A percentile compares a stretch with the other conserved stretches of the same genome.
Conservation (phyloP, 92 coral and sea anemone genomes). For the Palythoa caribaeorum region DNA sequence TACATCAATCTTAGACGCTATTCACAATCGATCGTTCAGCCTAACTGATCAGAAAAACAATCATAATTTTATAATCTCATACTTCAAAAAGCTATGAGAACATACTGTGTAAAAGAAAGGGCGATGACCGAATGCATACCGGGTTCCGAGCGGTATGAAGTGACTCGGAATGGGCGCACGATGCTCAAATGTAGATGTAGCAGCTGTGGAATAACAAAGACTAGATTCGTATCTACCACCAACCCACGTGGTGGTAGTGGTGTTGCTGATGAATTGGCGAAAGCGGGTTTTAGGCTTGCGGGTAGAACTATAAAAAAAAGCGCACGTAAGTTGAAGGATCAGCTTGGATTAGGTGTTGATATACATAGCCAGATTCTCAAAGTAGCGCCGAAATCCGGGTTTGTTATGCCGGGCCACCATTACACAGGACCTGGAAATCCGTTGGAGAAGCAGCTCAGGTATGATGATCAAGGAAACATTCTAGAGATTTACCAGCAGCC, state of each 20-base stretch:
- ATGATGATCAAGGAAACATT: background rate
- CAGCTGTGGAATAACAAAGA: background rate
- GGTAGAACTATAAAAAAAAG: too few relatives aligned
- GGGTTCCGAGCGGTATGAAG: background rate
- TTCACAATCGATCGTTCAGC: background rate
- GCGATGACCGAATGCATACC: background rate
- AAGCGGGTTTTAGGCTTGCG: background rate
- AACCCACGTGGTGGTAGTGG: too few relatives aligned
- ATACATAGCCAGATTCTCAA: background rate
- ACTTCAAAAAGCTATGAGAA: background rate
- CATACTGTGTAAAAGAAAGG: background rate
- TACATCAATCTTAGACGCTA: background rate
- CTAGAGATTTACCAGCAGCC: background rate
- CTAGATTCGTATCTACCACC: too few relatives aligned
- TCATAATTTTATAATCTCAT: background rate
- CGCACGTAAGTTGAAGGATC: too few relatives aligned
- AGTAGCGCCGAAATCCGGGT: background rate
- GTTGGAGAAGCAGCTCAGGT: background rate
- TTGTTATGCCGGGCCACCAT: background rate
- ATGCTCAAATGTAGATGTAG: background rate
- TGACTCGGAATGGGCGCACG: background rate
- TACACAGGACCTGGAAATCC: background rate
- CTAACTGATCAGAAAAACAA: background rate
- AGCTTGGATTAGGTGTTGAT: background rate
- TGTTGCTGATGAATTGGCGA: background rate